These are phyloP conservation scores for Atethmia centrago DNA, from an alignment of 2,888 invertebrate genomes.

Conservation along the genomic window DNA sequence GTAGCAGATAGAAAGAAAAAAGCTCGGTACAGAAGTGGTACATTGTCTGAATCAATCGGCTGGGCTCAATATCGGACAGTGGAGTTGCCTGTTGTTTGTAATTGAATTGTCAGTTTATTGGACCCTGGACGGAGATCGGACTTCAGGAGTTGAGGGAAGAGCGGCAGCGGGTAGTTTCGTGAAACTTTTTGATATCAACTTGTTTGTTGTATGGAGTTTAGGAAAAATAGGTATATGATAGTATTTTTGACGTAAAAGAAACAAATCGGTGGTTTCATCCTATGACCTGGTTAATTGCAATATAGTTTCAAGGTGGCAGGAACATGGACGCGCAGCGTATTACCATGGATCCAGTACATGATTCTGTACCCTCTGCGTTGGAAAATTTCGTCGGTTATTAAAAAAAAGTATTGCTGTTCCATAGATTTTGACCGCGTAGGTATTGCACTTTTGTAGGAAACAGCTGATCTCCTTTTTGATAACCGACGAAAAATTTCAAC, in stretches of 20 bases:
- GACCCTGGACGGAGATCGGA: conserved; percentile 70
- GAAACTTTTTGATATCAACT: conserved; percentile 21
- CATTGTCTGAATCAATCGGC: conserved; percentile 70
- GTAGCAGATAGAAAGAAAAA: conserved; percentile 46
- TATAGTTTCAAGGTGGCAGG: too few relatives aligned
- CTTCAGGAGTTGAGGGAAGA: conserved; percentile 41
- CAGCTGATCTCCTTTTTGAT: too few relatives aligned
- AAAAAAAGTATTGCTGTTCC: too few relatives aligned
- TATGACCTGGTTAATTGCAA: not conserved
- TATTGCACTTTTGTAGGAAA: too few relatives aligned
- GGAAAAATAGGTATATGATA: not conserved
- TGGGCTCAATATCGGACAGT: conserved; percentile 66
- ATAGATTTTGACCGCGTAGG: too few relatives aligned
- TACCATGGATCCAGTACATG: too few relatives aligned
- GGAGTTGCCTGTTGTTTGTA: conserved; percentile 74
- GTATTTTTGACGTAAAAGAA: not conserved
- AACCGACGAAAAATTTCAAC: too few relatives aligned
- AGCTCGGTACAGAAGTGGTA: conserved; percentile 57
- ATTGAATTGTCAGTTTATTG: conserved; percentile 82
- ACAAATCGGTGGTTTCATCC: not conserved
- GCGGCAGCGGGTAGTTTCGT: conserved; percentile 38
- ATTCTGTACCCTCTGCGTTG: too few relatives aligned
- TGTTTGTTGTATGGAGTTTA: conserved; percentile 2
- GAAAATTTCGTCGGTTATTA: too few relatives aligned
- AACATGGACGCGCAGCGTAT: too few relatives aligned